Evolutionary conservation across 2,888 invertebrate species (phyloP).

Genomic region (Macrophya annulata): DNA sequence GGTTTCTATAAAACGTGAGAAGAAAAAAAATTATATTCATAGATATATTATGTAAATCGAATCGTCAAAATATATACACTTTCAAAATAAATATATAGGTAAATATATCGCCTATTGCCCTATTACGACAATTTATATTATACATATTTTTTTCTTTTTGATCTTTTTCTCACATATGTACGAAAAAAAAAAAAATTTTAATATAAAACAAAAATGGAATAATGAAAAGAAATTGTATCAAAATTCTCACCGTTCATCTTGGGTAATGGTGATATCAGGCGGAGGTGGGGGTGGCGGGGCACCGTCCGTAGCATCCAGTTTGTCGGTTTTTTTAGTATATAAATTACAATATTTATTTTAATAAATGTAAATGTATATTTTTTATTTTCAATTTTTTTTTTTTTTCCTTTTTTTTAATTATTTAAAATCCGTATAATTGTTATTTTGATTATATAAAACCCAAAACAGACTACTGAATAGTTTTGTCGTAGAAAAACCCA

Average conservation of each 20-base stretch:
- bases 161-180: no score
- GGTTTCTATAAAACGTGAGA: neutral
- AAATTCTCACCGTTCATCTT: conserved; percentile 77
- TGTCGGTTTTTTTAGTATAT: conserved; percentile 71
- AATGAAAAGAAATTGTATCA: neutral
- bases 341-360: no score
- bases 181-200: neutral
- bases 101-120: no score
- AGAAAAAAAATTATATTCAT: neutral
- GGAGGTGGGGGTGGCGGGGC: conserved; percentile 77
- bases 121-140: no score
- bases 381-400: neutral
- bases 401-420: no score
- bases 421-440: neutral
- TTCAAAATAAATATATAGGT: neutral
- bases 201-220: neutral
- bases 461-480: neutral
- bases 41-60: neutral
- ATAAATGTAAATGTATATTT: no score
- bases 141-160: no score
- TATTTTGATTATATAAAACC: neutral
- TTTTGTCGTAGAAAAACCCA: neutral
- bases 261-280: conserved; percentile 78
- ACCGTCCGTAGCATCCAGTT: conserved; percentile 79
- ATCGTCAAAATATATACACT: neutral